Base-by-base conservation (phyloP, 2,113 vertebrate genomes). In the Tenebrosternarchus preto region DNA sequence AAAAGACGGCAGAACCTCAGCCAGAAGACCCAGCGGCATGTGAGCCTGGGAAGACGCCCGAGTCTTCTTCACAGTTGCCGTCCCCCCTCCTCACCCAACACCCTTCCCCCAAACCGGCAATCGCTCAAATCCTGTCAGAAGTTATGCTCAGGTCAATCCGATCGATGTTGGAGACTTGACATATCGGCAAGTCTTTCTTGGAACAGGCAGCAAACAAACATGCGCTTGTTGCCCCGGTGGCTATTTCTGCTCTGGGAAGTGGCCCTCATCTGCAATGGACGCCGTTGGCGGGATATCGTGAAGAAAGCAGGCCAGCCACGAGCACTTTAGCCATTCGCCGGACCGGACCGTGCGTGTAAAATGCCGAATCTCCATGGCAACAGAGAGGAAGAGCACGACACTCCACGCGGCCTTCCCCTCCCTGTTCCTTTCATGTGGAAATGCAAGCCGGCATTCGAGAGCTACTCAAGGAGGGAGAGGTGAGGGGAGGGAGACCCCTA, bases 331-430 rank as follows among this genome's bases (percentile, higher is more conserved):
- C 50, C 78, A 71, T 55, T 72, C 33, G 11, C 22, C 31, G 61
- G 66, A 72, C 82, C 72, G 78, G 77, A 76, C 73, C 46, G 46
- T 57, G n/a, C 55, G 69, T 68, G 50, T 63, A 36, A 57, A 0
- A 63, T 25, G 33, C 50, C 22, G 22, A 31, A 83, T 83, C 78
- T 80, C 82, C 82, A 83, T 83, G 77, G 82, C 57, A 80, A 83
- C 73, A 71, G 71, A 79, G 63, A 72, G 63, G 72, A 75, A 76
- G 24, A 80, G 73, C 31, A 67, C 39, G 36, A 73, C 68, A 77
- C 73, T 84, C 31, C 46, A 80, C 25, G 53, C 16, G 68, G 78
- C 60, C 50, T 80, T 73, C 67, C 56, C 67, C 68, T 76, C 27
- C 71, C 36, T 46, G 69, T 24, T 24, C 6, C 60, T 80, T 80